Evolutionary conservation across 2,888 invertebrate genomes (phyloP).

Genomic region (Pristionchus mayeri): DNA sequence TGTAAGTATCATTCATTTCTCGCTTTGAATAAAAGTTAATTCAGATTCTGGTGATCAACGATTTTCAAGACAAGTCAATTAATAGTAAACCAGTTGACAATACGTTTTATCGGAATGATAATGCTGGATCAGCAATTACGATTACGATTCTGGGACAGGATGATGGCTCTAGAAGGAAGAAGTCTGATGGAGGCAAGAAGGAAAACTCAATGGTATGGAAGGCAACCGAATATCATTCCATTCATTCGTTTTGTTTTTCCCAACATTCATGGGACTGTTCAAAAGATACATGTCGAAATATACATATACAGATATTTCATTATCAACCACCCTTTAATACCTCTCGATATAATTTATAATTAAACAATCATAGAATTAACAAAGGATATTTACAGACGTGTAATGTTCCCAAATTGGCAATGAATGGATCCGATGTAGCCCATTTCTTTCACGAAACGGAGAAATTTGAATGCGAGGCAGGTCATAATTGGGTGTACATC

Average conservation of each 20-base stretch:
- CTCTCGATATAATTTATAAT: too few species aligned
- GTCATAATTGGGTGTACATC: constrained; percentile 22
- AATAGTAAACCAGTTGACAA: too few species aligned
- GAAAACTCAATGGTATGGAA: constrained; percentile 13
- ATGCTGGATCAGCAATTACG: background rate
- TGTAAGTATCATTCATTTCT: too few species aligned
- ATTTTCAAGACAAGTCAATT: too few species aligned
- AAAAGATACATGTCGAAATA: too few species aligned
- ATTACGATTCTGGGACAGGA: constrained; percentile 16
- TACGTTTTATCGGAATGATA: constrained; percentile 3
- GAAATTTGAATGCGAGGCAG: background rate
- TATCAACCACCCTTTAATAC: too few species aligned
- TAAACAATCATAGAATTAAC: too few species aligned
- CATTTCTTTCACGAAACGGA: constrained; percentile 19
- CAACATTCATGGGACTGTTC: too few species aligned
- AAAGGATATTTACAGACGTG: constrained; percentile 48
- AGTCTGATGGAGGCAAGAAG: background rate
- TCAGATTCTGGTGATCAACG: too few species aligned
- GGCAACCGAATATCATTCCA: too few species aligned
- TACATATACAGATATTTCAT: too few species aligned
- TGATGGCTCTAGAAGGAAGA: constrained; percentile 27
- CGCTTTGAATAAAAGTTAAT: too few species aligned
- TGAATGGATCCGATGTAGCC: constrained; percentile 31
- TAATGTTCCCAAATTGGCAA: constrained; percentile 48
- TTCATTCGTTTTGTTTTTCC: background rate